Evolutionary conservation across 2,113 vertebrate species (phyloP), one percentile per base, ranked within the genome.

Genomic region (Mugil cephalus): DNA sequence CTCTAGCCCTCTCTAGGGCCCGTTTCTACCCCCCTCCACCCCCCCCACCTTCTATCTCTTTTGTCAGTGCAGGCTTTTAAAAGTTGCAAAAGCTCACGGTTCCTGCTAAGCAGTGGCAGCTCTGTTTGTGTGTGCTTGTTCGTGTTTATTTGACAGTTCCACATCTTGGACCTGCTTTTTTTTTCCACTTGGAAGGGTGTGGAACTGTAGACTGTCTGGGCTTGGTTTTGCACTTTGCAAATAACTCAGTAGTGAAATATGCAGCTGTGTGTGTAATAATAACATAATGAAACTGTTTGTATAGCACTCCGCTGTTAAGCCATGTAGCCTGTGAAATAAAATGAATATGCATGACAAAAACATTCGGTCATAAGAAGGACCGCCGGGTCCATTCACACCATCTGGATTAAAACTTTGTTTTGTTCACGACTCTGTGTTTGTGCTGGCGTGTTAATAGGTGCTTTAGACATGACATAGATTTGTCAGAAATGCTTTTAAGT

Each of bases 71-170:
- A 17, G 47, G 45, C 52, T 34, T 58, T n/a, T n/a, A n/a, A n/a
- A 45, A 58, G 47, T 30, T 66, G 53, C 68, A 17, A 55, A 50
- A 69, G 54, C 40, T 50, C 36, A 60, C 18, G 42, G 62, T 62
- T 83, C 58, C 47, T 61, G 21, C 55, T 82, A 48, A 76, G 69
- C 53, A n/a, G 69, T n/a, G 6, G 63, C 59, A 63, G 46, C 50
- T 76, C 54, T 72, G 61, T 87, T 86, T 83, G 56, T 87, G 71
- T 77, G 72, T 61, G 48, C 79, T 77, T 81, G 72, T 62, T 80
- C 5, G 12, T 86, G 81, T 92, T 87, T 85, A 88, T 93, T 87
- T 90, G 78, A 87, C 71, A 66, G 56, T 55, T 77, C 61, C 12
- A 63, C n/a, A 47, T 76, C 34, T 55, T 70, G 53, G 65, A 71